Conservation (phyloP, 1,140 invertebrate genomes). For the Tenebrio molitor region DNA sequence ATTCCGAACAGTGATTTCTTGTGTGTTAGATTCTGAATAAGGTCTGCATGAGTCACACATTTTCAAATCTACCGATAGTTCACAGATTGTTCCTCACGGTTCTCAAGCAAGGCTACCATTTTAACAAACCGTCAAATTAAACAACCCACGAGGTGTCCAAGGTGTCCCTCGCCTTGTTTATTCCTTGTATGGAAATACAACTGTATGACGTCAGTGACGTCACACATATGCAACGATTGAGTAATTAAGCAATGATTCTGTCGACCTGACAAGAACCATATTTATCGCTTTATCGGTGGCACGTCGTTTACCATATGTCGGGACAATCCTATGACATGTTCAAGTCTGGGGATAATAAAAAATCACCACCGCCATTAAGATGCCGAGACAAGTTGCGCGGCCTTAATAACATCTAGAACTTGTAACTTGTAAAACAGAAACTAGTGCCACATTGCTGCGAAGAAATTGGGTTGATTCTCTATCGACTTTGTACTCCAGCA, state of each 20-base stretch:
- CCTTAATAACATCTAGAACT: neutral
- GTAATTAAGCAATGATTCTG: conserved; percentile 15
- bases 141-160: conserved; percentile 18
- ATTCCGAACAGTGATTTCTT: too few relatives aligned
- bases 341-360: neutral
- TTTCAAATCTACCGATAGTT: conserved; percentile 18
- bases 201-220: conserved; percentile 28
- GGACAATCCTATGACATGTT: neutral
- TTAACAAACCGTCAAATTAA: conserved; percentile 33
- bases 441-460: neutral
- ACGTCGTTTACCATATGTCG: conserved; percentile 20
- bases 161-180: conserved; percentile 41
- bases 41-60: conserved; percentile 17
- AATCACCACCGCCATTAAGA: neutral
- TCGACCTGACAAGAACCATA: neutral
- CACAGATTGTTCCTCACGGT: conserved; percentile 4
- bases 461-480: neutral
- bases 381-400: neutral
- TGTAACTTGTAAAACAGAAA: too few relatives aligned
- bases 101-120: conserved; percentile 22
- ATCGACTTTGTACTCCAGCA: neutral
- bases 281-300: neutral
- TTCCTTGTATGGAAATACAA: conserved; percentile 42
- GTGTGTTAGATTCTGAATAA: neutral
- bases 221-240: conserved; percentile 23